Conservation (phyloP, 2,888 invertebrate species). For the Lobophora halterata region DNA sequence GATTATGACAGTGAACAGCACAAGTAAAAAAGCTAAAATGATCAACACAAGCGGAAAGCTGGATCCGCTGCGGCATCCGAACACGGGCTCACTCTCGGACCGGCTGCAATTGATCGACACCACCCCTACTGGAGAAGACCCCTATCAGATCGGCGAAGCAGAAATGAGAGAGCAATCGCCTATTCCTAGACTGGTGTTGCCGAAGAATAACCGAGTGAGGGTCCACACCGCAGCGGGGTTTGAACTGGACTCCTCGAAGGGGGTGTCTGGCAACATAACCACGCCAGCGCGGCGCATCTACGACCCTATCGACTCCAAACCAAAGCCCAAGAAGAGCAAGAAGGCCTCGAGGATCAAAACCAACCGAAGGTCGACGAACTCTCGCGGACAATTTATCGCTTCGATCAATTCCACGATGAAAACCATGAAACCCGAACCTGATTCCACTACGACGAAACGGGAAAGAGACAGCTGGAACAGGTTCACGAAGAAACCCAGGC, state of each 20-base stretch:
- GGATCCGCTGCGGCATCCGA: conserved; percentile 33
- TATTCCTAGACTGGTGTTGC: conserved; percentile 70
- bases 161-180: conserved; percentile 73
- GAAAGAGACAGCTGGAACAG: conserved; percentile 57
- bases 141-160: conserved; percentile 70
- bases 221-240: conserved; percentile 38
- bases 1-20: conserved; percentile 46
- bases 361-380: conserved; percentile 7
- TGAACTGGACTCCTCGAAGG: too few species aligned
- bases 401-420: not conserved
- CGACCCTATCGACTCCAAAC: conserved; percentile 36
- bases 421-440: conserved; percentile 18
- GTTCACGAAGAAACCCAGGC: conserved; percentile 43
- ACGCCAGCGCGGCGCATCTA: conserved; percentile 48
- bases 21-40: conserved; percentile 64
- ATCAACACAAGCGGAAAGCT: conserved; percentile 62
- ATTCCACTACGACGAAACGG: conserved; percentile 52
- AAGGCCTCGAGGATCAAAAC: conserved; percentile 9
- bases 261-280: conserved; percentile 30
- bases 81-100: conserved; percentile 62
- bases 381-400: conserved; percentile 1
- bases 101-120: conserved; percentile 66
- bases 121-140: conserved; percentile 70
- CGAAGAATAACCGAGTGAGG: conserved; percentile 63
- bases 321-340: conserved; percentile 28